Conservation (phyloP, 2,113 vertebrate genomes). For the Henicopernis longicauda region DNA sequence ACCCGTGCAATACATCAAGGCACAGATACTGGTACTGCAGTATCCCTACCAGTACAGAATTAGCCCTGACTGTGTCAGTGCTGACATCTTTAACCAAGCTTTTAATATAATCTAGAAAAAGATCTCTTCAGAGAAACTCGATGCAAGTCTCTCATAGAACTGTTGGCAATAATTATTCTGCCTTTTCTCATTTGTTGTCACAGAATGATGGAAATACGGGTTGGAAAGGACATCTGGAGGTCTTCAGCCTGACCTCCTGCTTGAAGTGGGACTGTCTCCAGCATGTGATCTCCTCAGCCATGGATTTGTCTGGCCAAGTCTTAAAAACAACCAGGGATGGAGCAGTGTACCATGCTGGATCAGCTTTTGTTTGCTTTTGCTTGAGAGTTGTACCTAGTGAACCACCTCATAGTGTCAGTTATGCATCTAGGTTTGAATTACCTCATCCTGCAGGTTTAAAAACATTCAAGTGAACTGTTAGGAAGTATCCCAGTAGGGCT, state of each 20-base stretch:
- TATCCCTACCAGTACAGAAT: background rate
- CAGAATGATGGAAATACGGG: background rate
- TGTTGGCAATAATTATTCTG: background rate
- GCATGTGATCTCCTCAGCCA: background rate
- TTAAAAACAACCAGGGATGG: background rate
- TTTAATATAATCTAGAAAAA: background rate
- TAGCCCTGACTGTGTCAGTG: background rate
- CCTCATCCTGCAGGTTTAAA: slow-evolving; percentile 31
- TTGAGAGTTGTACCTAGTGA: background rate
- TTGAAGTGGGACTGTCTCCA: background rate
- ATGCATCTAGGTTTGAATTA: slow-evolving; percentile 1
- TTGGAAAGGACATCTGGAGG: background rate
- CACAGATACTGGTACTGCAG: background rate
- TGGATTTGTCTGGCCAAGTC: slow-evolving; percentile 3
- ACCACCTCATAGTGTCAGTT: background rate
- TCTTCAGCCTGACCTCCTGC: background rate
- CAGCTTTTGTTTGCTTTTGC: slow-evolving; percentile 18
- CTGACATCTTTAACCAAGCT: background rate
- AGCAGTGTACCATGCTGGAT: background rate
- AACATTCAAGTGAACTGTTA: background rate
- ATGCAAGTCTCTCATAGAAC: background rate
- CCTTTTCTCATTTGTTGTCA: background rate
- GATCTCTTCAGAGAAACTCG: background rate
- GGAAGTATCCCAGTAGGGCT: slow-evolving; percentile 5
- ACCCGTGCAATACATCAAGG: background rate